Percentiles rank a stretch among this genome's conserved stretches.
Conservation (phyloP, 2,888 invertebrate species). For the Zygothrica quintamaculata region DNA sequence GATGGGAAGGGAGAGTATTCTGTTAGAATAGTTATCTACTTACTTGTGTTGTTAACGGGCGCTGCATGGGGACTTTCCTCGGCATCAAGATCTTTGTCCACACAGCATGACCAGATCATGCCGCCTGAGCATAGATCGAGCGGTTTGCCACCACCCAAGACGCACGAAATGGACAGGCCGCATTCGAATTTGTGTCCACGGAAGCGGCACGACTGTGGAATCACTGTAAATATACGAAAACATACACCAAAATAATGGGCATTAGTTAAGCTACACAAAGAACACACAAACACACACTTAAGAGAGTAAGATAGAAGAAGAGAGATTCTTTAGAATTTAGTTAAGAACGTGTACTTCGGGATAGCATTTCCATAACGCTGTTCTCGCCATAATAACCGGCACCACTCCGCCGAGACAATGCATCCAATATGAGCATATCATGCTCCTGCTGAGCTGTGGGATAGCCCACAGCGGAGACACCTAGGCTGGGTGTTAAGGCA, state of each 20-base stretch:
- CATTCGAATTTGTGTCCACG: conserved; percentile 94
- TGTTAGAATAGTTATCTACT: conserved; percentile 85
- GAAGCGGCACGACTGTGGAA: conserved; percentile 94
- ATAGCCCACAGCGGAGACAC: conserved; percentile 60
- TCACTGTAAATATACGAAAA: conserved; percentile 88
- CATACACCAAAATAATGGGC: conserved; percentile 38
- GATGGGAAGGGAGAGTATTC: conserved; percentile 25
- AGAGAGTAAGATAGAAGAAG: neutral
- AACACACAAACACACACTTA: conserved; percentile 17
- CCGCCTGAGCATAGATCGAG: conserved; percentile 96
- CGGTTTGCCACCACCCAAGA: conserved; percentile 93
- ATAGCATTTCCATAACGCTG: conserved; percentile 92
- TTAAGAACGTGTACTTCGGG: conserved; percentile 88
- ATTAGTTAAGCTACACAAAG: conserved; percentile 41
- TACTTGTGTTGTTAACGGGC: conserved; percentile 94
- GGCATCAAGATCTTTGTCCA: conserved; percentile 89
- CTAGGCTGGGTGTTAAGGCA: conserved; percentile 24
- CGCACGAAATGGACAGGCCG: conserved; percentile 95
- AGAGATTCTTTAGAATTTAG: neutral
- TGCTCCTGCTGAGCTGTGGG: conserved; percentile 88
- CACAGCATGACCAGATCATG: conserved; percentile 97
- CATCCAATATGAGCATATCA: conserved; percentile 90
- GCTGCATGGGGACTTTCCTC: conserved; percentile 86
- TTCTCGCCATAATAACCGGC: conserved; percentile 86
- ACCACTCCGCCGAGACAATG: conserved; percentile 87